Evolutionary conservation across 2,113 vertebrate species (phyloP).

Genomic region (Monopterus albus): DNA sequence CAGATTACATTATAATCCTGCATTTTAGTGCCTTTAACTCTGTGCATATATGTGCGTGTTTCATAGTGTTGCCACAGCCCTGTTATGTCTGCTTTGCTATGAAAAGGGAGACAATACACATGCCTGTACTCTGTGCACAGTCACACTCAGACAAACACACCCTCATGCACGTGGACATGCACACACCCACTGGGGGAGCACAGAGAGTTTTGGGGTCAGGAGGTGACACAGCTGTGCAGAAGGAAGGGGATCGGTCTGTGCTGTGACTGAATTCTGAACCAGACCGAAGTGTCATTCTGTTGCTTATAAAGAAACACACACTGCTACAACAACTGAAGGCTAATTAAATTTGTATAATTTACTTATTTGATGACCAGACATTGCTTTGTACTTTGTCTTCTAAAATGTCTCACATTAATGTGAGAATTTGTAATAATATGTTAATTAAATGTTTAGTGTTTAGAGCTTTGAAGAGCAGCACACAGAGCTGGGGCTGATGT

Average conservation of each 20-base stretch:
- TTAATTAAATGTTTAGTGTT: conserved; percentile 25
- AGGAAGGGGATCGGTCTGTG: conserved; percentile 41
- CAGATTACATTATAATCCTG: conserved; percentile 67
- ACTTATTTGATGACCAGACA: conserved; percentile 52
- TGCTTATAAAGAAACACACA: background rate
- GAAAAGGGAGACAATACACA: conserved; percentile 9
- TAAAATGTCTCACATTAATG: conserved; percentile 34
- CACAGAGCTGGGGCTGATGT: background rate
- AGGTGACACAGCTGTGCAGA: conserved; percentile 27
- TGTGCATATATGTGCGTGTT: conserved; percentile 1
- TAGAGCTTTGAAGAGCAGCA: conserved; percentile 10
- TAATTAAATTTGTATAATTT: conserved; percentile 42
- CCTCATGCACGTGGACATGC: background rate
- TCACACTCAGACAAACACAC: background rate
- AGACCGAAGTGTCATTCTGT: conserved; percentile 8
- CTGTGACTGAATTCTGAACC: conserved; percentile 53
- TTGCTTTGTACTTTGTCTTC: conserved; percentile 21
- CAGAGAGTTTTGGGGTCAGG: conserved; percentile 31
- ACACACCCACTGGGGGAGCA: conserved; percentile 5
- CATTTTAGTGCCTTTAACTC: conserved; percentile 49
- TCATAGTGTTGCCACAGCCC: conserved; percentile 16
- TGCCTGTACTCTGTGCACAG: background rate
- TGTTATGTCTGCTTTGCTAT: conserved; percentile 45
- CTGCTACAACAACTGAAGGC: conserved; percentile 19
- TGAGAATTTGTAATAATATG: background rate